phyloP scores from a whole-genome alignment of 1,140 invertebrate species.

The Ctenoplectra terminalis region DNA sequence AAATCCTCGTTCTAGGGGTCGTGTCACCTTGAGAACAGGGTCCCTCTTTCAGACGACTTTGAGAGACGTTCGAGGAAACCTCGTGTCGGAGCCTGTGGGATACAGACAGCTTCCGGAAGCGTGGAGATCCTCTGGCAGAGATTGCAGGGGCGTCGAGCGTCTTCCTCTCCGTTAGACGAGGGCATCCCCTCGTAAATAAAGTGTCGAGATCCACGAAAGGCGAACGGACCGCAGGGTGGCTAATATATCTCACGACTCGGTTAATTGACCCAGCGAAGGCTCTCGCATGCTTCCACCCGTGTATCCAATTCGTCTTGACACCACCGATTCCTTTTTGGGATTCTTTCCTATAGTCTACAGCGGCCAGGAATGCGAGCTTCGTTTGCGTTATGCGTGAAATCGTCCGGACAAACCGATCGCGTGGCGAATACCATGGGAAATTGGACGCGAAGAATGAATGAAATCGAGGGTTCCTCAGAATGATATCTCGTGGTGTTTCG shows the following conservation, averaged over 20 bases:
- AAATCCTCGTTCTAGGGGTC: constrained; percentile 24
- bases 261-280: constrained; percentile 74
- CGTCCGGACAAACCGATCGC: constrained; percentile 10
- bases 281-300: constrained; percentile 57
- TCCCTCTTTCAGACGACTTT: constrained; percentile 3
- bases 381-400: constrained; percentile 57
- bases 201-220: constrained; percentile 55
- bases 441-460: neutral
- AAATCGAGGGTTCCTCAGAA: constrained; percentile 16
- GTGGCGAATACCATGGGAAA: constrained; percentile 13
- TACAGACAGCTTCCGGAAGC: constrained; percentile 81
- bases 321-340: constrained; percentile 61
- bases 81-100: constrained; percentile 54
- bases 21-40: constrained; percentile 13
- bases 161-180: constrained; percentile 46
- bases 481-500: neutral
- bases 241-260: constrained; percentile 73
- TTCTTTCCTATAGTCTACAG: constrained; percentile 56
- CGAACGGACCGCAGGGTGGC: constrained; percentile 62
- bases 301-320: constrained; percentile 69
- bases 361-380: constrained; percentile 57
- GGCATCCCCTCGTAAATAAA: constrained; percentile 71
- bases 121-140: constrained; percentile 75
- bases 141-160: constrained; percentile 64
- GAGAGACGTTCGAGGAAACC: neutral